Evolutionary conservation across 2,113 vertebrate species (phyloP).

Genomic region (Indicator indicator): DNA sequence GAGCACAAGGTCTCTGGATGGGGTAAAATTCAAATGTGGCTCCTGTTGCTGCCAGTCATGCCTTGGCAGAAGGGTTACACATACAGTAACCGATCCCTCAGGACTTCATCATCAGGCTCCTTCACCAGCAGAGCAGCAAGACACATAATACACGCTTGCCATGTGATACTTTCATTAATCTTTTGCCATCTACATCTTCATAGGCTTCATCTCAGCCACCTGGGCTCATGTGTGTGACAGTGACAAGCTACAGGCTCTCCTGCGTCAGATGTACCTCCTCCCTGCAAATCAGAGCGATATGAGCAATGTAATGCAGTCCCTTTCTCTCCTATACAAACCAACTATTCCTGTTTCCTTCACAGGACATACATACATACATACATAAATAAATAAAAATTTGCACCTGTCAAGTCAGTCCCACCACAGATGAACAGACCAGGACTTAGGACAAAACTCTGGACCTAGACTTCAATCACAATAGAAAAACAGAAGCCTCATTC

Average conservation of each 20-base stretch:
- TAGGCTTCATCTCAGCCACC: not conserved
- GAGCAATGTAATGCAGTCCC: fast-evolving
- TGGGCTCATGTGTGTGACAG: not conserved
- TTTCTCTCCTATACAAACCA: not conserved
- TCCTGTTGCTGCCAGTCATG: slow-evolving; percentile 65
- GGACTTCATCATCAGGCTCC: slow-evolving; percentile 7
- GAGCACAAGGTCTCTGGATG: not conserved
- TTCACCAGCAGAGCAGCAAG: not conserved
- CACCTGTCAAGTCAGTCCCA: not conserved
- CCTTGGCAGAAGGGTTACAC: slow-evolving; percentile 36
- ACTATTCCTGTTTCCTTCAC: not conserved
- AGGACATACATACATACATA: not conserved
- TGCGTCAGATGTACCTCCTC: not conserved
- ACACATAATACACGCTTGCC: slow-evolving; percentile 38
- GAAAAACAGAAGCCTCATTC: not conserved
- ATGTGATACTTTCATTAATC: slow-evolving; percentile 54
- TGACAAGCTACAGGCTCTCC: not conserved
- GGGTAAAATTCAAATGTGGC: not conserved
- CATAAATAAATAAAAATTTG: not conserved
- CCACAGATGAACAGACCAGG: not conserved
- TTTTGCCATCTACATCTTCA: slow-evolving; percentile 55
- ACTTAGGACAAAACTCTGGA: not conserved
- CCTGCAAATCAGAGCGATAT: not conserved
- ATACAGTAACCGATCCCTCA: slow-evolving; percentile 49
- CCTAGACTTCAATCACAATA: not conserved